Evolutionary conservation across 1,140 invertebrate species (phyloP), one percentile per base, ranked within the genome.

Genomic region (Papilio aristodemus): DNA sequence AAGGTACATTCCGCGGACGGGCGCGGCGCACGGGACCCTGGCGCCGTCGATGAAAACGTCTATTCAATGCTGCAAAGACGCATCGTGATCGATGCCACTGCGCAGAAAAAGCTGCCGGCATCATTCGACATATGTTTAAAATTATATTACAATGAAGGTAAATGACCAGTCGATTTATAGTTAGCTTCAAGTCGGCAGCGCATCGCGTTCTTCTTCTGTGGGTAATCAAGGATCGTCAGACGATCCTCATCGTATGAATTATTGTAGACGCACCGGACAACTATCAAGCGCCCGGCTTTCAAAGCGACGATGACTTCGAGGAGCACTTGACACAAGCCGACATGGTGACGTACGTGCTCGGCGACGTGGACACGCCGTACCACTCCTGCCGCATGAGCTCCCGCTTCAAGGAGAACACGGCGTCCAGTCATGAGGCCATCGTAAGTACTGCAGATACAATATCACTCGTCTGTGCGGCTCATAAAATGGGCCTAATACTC

Each of bases 81-180:
- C 46, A 25, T 10, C 8, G 19, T 22, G 4, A 4, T 25, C 19
- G 22, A 54, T 10, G 72, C 78, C 54, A 71, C 67, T 41, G 37
- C 17, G 0, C 66, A 63, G 50, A 62, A 58, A 1, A 68, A 73
- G 6, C n/a, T 84, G 46, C 75, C 80, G 0, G 37, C 71, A 0
- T 58, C 70, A 1, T 84, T 77, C 22, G 82, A 86, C 27, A 67
- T 90, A n/a, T 81, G 83, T 60, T 39, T 89, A n/a, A 69, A 84
- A 6, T 72, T 90, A 0, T 88, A 87, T 75, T 90, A 89, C 58
- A 86, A 88, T 71, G 77, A 86, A n/a, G 68, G 88, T 90, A 71
- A 72, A 76, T 72, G 2, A 32, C 27, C 2, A 2, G 27, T 32
- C 2, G 2, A 32, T 6, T 32, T 32, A 32, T 32, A n/a, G n/a